phyloP scores from a whole-genome alignment of 2,888 invertebrate genomes.

The Clistopyga incitator region DNA sequence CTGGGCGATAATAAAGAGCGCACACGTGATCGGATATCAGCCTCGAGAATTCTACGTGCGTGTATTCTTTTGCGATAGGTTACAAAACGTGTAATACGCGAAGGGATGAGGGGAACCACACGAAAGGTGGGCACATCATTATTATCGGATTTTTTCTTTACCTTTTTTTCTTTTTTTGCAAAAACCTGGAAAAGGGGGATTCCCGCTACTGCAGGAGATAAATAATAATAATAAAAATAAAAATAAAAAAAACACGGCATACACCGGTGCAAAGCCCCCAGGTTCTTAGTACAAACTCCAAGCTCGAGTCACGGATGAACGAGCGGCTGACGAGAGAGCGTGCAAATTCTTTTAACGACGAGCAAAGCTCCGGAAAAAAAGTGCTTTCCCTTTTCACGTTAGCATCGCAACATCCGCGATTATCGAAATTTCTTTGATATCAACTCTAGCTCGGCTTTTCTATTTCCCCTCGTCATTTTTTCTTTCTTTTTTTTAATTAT shows the following conservation, averaged over 20 bases:
- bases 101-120: conserved; percentile 19
- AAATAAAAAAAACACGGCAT: conserved; percentile 47
- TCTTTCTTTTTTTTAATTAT: too few species aligned
- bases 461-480: conserved; percentile 4
- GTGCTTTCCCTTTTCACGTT: conserved; percentile 66
- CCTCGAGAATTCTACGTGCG: conserved; percentile 23
- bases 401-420: conserved; percentile 70
- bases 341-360: conserved; percentile 83
- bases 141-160: conserved; percentile 53
- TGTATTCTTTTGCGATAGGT: conserved; percentile 22
- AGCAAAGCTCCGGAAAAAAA: conserved; percentile 77
- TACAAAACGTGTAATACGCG: conserved; percentile 41
- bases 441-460: conserved; percentile 42
- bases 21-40: conserved; percentile 65
- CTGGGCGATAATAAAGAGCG: conserved; percentile 62
- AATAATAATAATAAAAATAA: too few species aligned
- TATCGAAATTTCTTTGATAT: conserved; percentile 79
- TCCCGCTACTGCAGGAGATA: conserved; percentile 25
- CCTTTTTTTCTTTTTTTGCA: conserved; percentile 51
- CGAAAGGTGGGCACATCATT: conserved; percentile 60
- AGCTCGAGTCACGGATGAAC: conserved; percentile 78
- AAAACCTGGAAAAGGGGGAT: conserved; percentile 60
- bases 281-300: conserved; percentile 54
- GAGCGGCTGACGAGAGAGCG: conserved; percentile 82
- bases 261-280: conserved; percentile 65